A percentile compares a stretch with the other conserved stretches of the same genome.
Conservation (phyloP, 2,113 vertebrate species). For the Grammomys surdaster region DNA sequence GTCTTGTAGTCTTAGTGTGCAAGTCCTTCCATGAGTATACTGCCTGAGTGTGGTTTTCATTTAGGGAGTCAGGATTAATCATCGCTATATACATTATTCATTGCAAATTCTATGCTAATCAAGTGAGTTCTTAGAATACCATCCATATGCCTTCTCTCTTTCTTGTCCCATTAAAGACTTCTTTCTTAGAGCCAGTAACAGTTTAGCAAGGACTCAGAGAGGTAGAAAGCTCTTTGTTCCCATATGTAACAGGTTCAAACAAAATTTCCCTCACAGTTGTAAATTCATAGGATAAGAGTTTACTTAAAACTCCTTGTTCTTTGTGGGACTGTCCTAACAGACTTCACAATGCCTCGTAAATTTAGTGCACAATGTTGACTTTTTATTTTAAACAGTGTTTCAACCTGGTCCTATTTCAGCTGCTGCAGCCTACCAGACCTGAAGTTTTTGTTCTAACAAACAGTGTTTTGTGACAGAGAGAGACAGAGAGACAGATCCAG, state of each 20-base stretch:
- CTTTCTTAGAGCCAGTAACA: constrained; percentile 27
- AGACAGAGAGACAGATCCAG: neutral
- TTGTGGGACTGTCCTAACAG: constrained; percentile 39
- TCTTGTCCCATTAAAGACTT: constrained; percentile 31
- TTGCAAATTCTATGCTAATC: constrained; percentile 1
- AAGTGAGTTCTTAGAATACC: neutral
- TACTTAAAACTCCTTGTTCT: constrained; percentile 21
- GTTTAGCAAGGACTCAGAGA: constrained; percentile 8
- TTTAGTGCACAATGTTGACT: constrained; percentile 17
- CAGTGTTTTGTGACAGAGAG: neutral
- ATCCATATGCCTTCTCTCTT: constrained; percentile 11
- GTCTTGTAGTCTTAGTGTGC: neutral
- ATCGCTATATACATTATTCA: neutral
- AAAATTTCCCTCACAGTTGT: constrained; percentile 47
- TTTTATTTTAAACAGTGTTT: constrained; percentile 9
- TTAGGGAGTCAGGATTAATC: constrained; percentile 7
- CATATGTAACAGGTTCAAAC: neutral
- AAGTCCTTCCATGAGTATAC: neutral
- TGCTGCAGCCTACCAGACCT: neutral
- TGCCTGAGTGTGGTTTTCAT: constrained; percentile 1
- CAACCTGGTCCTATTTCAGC: constrained; percentile 28
- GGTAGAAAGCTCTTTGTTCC: neutral
- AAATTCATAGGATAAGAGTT: constrained; percentile 37
- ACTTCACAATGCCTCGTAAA: constrained; percentile 39
- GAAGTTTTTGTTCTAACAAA: constrained; percentile 9